Evolutionary conservation across 2,113 vertebrate genomes (phyloP).

Genomic region (Prolemur simus): DNA sequence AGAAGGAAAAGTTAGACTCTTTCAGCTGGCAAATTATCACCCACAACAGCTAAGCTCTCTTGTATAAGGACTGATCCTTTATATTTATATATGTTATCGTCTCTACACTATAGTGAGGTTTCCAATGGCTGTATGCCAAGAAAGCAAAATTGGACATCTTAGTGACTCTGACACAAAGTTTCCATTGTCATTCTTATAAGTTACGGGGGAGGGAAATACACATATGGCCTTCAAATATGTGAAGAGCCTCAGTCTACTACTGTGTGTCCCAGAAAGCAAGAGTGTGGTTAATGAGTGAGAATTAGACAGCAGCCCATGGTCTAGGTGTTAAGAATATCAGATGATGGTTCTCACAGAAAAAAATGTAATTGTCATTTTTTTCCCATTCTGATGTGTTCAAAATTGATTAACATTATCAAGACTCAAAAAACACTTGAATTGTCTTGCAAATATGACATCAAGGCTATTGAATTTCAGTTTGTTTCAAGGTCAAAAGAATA

Average conservation of each 20-base stretch:
- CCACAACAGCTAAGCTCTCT: background rate
- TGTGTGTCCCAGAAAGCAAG: background rate
- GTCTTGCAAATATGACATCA: background rate
- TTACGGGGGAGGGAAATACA: background rate
- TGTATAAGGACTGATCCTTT: background rate
- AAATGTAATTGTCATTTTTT: background rate
- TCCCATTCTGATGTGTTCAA: background rate
- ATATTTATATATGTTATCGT: background rate
- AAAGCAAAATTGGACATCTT: background rate
- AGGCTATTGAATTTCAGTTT: background rate
- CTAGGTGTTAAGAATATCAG: background rate
- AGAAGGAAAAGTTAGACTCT: background rate
- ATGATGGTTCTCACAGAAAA: background rate
- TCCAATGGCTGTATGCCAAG: background rate
- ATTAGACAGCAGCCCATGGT: background rate
- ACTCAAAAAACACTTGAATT: background rate
- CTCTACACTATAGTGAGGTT: background rate
- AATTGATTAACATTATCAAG: background rate
- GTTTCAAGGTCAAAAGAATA: background rate
- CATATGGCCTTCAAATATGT: background rate
- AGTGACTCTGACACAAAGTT: background rate
- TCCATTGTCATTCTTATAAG: background rate
- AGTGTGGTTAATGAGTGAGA: background rate
- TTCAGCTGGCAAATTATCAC: background rate
- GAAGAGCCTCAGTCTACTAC: background rate